Evolutionary conservation across 2,113 vertebrate genomes (phyloP).

Genomic region (Odobenus rosmarus): DNA sequence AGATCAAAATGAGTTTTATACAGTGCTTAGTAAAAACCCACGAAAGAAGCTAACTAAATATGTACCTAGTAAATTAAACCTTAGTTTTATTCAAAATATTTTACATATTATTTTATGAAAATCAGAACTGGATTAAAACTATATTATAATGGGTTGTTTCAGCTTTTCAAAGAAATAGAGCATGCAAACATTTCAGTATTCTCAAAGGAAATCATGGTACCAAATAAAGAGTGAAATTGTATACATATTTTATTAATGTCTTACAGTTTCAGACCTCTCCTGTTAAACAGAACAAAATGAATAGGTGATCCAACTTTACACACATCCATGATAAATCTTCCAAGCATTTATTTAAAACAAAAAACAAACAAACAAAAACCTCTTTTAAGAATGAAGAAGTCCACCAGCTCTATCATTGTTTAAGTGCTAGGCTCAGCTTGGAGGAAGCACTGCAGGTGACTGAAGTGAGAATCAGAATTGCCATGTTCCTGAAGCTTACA

Average conservation of each 20-base stretch:
- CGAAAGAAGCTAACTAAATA: neutral
- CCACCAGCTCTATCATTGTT: slow-evolving; percentile 43
- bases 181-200: neutral
- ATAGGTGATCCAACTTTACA: neutral
- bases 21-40: neutral
- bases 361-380: neutral
- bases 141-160: neutral
- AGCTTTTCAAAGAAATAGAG: slow-evolving; percentile 16
- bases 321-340: neutral
- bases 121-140: fast-evolving
- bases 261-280: neutral
- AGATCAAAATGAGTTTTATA: neutral
- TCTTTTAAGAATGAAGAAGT: slow-evolving; percentile 38
- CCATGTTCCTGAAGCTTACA: slow-evolving; percentile 64
- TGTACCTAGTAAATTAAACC: neutral
- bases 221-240: slow-evolving; percentile 49
- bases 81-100: neutral
- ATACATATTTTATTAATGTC: slow-evolving; percentile 55
- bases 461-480: slow-evolving; percentile 82
- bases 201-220: slow-evolving; percentile 3
- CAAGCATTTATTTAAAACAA: slow-evolving; percentile 40
- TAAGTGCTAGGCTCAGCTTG: slow-evolving; percentile 55
- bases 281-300: neutral
- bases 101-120: neutral
- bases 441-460: slow-evolving; percentile 69